phyloP scores from a whole-genome alignment of 2,888 invertebrate species.

The Dryobotodes eremita region DNA sequence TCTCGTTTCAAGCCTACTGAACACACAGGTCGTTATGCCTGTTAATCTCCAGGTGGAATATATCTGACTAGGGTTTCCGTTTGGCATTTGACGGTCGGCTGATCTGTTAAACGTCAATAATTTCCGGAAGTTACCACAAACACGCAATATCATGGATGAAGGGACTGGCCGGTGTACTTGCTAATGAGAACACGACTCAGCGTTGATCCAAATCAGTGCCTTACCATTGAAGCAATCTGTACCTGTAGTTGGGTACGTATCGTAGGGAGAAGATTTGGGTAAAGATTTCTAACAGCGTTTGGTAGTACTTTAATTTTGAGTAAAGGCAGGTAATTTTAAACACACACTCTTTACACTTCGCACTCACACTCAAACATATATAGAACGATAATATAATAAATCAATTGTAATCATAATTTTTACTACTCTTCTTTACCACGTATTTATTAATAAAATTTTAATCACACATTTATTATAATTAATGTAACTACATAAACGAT shows the following conservation, averaged over 20 bases:
- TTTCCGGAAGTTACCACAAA: slow-evolving; percentile 57
- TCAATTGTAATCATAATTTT: no score
- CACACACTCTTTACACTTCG: no score
- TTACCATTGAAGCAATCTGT: neutral
- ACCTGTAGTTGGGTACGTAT: neutral
- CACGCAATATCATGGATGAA: slow-evolving; percentile 55
- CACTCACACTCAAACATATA: no score
- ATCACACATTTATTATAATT: no score
- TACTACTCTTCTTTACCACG: no score
- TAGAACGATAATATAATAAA: no score
- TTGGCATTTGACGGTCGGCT: slow-evolving; percentile 34
- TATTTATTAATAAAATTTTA: no score
- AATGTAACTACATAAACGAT: no score
- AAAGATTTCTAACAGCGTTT: no score
- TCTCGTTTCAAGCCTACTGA: neutral
- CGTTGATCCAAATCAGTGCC: neutral
- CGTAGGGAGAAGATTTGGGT: neutral
- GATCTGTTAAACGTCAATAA: slow-evolving; percentile 52
- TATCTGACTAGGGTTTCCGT: slow-evolving; percentile 47
- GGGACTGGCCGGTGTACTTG: slow-evolving; percentile 10
- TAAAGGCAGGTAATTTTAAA: no score
- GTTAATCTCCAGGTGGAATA: slow-evolving; percentile 23
- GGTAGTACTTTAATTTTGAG: neutral
- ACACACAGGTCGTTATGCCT: slow-evolving; percentile 1
- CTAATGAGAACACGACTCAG: slow-evolving; percentile 23